Conservation (phyloP, 2,113 vertebrate genomes). For the Suncus etruscus region DNA sequence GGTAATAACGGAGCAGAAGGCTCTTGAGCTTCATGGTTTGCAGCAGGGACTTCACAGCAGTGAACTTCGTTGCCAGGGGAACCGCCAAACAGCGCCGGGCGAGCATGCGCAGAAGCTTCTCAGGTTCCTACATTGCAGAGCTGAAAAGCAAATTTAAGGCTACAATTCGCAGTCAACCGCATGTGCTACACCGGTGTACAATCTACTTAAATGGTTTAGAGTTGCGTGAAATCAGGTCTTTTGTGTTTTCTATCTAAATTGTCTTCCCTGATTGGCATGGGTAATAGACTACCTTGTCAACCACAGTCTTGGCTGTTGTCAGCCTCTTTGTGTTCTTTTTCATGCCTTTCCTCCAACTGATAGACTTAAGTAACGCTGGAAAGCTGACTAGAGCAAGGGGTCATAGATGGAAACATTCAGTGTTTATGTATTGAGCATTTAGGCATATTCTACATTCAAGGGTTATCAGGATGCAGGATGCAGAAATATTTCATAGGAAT, state of each 20-base stretch:
- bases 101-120: conserved; percentile 75
- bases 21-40: conserved; percentile 90
- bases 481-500: background rate
- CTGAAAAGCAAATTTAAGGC: no score
- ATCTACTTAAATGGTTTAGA: no score
- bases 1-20: conserved; percentile 94
- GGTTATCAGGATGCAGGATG: background rate
- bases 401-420: background rate
- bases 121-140: no score
- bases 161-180: no score
- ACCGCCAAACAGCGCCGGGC: conserved; percentile 71
- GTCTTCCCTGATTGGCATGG: background rate
- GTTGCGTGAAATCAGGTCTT: no score
- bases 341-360: background rate
- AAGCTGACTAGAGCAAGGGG: accelerated
- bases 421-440: background rate
- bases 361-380: background rate
- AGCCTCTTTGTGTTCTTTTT: background rate
- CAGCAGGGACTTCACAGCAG: accelerated
- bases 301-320: background rate
- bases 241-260: background rate
- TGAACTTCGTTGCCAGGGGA: conserved; percentile 84
- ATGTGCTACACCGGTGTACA: no score
- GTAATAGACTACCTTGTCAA: background rate
- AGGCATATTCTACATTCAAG: background rate